Evolutionary conservation across 2,888 invertebrate species (phyloP), one percentile per base, ranked within the genome.

Genomic region (Erannis defoliaria): DNA sequence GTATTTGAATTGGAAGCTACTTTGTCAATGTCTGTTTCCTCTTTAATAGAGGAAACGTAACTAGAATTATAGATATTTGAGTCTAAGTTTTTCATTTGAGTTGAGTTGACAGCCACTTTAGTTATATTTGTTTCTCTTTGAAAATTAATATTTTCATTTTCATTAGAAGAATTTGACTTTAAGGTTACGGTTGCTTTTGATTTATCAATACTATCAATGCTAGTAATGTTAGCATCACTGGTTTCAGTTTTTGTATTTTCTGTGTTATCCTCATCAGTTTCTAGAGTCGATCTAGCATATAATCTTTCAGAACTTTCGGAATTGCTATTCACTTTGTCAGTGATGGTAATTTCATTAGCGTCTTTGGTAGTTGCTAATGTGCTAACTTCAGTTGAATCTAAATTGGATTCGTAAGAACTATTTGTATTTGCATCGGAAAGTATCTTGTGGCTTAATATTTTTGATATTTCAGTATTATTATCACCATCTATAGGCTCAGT

Each of bases 211-310:
- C 21, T 14, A 0, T 3, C 26, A 0, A 4, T 12, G 10, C 10
- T 4, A 14, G 21, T 6, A 1, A 5, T 42, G 42, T 42, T 42
- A n/a, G 2, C 12, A 42, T 6, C 23, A 21, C n/a, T 23, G 10
- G 1, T 9, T 42, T n/a, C 14, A 10, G 1, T 4, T 0, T 9
- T 9, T 0, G 43, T 26, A 31, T 46, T 46, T 19, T 31, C 18
- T 12, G 18, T 1, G n/a, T 46, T 31, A 31, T n/a, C 31, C 1
- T 46, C 31, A 18, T 33, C 19, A 46, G 5, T 46, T n/a, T 31
- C 46, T 31, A 46, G 2, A 12, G 31, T 6, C 12, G 46, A 46
- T 46, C 46, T 46, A 46, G 18, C 19, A 18, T 12, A 45, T 16
- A 45, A 31, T 33, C 46, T 46, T 19, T 33, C 46, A 6, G 31